Evolutionary conservation across 2,888 invertebrate genomes (phyloP).

Genomic region (Carterocephalus palaemon): DNA sequence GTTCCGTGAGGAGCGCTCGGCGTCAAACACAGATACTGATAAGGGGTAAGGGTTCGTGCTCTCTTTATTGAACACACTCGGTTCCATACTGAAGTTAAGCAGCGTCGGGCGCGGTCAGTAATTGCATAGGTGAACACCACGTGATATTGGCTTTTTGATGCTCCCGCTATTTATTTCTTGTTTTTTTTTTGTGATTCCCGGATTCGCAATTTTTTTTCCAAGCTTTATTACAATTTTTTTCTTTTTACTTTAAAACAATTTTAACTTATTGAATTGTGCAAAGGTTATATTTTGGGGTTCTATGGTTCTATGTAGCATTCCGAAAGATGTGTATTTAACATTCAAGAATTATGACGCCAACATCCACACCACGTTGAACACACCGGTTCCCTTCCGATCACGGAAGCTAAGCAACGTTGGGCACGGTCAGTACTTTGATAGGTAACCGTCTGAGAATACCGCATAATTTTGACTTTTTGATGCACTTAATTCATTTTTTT

Average conservation of each 20-base stretch:
- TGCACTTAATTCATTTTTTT: constrained; percentile 8
- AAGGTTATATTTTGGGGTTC: no score
- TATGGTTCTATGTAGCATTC: no score
- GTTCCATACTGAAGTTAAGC: no score
- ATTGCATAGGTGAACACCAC: constrained; percentile 62
- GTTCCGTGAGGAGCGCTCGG: constrained; percentile 38
- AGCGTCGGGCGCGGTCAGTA: constrained; percentile 48
- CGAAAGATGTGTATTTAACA: no score
- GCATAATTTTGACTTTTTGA: constrained; percentile 31
- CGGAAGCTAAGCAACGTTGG: no score
- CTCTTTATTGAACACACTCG: constrained; percentile 3
- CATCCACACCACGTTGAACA: constrained; percentile 55
- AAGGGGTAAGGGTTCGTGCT: constrained; percentile 41
- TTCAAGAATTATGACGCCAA: no score
- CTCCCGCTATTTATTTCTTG: constrained; percentile 14
- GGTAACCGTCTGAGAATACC: constrained; percentile 51
- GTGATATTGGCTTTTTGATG: constrained; percentile 29
- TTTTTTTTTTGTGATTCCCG: no score
- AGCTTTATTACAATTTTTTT: no score
- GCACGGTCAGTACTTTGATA: constrained; percentile 74
- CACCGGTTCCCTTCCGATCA: no score
- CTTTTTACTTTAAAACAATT: no score
- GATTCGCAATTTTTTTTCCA: no score
- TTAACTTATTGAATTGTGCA: no score
- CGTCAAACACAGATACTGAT: constrained; percentile 34